Percentiles rank a stretch among this genome's conserved stretches.
Conservation (phyloP, 2,888 invertebrate species). For the Meganola albula region DNA sequence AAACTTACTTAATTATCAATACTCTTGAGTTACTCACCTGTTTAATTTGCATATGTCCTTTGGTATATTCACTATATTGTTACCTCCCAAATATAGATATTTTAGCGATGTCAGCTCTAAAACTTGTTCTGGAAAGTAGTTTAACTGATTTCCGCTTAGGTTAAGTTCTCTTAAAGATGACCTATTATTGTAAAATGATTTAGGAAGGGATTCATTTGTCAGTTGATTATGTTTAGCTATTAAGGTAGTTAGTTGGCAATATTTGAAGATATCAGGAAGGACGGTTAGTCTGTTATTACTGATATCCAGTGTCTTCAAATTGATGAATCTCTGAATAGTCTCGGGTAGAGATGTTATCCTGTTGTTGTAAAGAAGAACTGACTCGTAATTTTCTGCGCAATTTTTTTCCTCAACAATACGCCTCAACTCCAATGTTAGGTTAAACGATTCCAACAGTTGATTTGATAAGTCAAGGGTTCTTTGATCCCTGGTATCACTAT, state of each 20-base stretch:
- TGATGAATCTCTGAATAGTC: slow-evolving; percentile 81
- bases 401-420: slow-evolving; percentile 79
- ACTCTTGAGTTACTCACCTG: slow-evolving; percentile 52
- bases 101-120: slow-evolving; percentile 86
- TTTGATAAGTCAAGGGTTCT: slow-evolving; percentile 82
- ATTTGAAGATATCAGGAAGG: slow-evolving; percentile 87
- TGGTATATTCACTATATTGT: slow-evolving; percentile 87
- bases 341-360: slow-evolving; percentile 82
- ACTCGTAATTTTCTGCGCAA: slow-evolving; percentile 80
- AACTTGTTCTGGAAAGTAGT: slow-evolving; percentile 90
- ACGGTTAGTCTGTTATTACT: slow-evolving; percentile 89
- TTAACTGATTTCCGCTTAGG: slow-evolving; percentile 93
- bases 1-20: too few relatives aligned
- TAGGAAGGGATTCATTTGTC: slow-evolving; percentile 90
- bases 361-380: slow-evolving; percentile 92
- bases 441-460: slow-evolving; percentile 75
- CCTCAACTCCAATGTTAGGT: slow-evolving; percentile 77
- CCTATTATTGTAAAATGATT: slow-evolving; percentile 83
- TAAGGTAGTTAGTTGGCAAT: slow-evolving; percentile 86
- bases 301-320: slow-evolving; percentile 89
- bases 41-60: slow-evolving; percentile 82
- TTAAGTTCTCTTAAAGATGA: slow-evolving; percentile 89
- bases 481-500: slow-evolving; percentile 83
- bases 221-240: slow-evolving; percentile 94
- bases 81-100: slow-evolving; percentile 94